Conservation (phyloP, 2,797 vertebrate genomes). For the Micropoecilia bifurca region DNA sequence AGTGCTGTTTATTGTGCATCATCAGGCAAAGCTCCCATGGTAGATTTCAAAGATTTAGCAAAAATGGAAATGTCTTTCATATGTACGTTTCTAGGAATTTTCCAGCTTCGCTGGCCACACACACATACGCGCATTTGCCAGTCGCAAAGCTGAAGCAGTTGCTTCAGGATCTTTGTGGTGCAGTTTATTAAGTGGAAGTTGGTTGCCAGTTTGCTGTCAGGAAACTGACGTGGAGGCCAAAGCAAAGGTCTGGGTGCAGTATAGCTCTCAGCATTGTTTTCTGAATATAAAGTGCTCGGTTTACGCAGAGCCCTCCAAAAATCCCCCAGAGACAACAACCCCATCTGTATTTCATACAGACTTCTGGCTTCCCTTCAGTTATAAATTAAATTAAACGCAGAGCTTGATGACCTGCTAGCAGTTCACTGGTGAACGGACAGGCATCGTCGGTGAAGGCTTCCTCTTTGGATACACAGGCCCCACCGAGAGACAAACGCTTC, state of each 20-base stretch:
- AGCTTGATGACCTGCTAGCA: conserved; percentile 51
- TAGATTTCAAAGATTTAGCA: conserved; percentile 54
- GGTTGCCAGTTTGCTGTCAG: conserved; percentile 72
- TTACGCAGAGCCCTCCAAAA: conserved; percentile 65
- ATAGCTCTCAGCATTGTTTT: conserved; percentile 61
- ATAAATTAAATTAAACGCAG: conserved; percentile 68
- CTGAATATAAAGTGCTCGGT: conserved; percentile 68
- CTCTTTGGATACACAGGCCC: conserved; percentile 47
- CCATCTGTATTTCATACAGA: conserved; percentile 51
- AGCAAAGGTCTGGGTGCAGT: conserved; percentile 64
- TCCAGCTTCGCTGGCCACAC: conserved; percentile 64
- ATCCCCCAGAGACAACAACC: conserved; percentile 48
- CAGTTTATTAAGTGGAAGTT: conserved; percentile 63
- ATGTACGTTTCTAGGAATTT: conserved; percentile 43
- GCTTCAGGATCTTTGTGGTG: conserved; percentile 57
- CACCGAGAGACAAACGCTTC: conserved; percentile 18
- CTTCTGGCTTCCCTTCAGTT: conserved; percentile 62
- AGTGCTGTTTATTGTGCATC: conserved; percentile 19
- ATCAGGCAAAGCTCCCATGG: conserved; percentile 29
- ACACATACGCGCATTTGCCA: conserved; percentile 47
- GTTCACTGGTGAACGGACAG: conserved; percentile 35
- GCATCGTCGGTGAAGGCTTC: conserved; percentile 43
- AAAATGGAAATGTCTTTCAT: conserved; percentile 44
- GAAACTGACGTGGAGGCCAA: conserved; percentile 60
- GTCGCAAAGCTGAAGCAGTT: conserved; percentile 24